A percentile compares a stretch with the other conserved stretches of the same genome.
phyloP scores from a whole-genome alignment of 2,797 vertebrate genomes.

The Spatula clypeata region DNA sequence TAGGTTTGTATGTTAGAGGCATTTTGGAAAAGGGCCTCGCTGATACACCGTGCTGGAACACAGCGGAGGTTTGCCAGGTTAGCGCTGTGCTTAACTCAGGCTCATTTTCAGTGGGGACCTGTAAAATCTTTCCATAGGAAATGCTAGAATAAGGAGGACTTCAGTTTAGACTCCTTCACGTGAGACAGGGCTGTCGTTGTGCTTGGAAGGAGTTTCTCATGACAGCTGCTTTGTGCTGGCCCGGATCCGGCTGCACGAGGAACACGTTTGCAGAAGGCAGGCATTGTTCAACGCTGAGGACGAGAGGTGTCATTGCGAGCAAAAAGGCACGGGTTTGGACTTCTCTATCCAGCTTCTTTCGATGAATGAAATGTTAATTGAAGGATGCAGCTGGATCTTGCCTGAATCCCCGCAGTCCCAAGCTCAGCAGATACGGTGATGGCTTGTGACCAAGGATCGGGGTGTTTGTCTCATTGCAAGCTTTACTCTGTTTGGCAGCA shows the following conservation, averaged over 20 bases:
- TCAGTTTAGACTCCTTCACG: neutral
- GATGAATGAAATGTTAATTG: neutral
- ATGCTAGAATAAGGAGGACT: neutral
- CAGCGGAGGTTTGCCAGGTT: neutral
- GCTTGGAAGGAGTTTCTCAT: neutral
- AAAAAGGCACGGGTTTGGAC: rapidly evolving
- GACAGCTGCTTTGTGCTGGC: neutral
- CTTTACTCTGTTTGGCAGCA: neutral
- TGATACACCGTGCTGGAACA: neutral
- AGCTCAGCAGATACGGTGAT: neutral
- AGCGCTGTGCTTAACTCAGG: neutral
- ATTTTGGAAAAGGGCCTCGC: neutral
- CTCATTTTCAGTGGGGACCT: neutral
- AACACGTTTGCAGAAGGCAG: neutral
- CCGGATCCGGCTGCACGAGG: neutral
- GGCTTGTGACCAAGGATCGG: neutral
- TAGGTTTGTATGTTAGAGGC: neutral
- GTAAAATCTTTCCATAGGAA: conserved; percentile 38
- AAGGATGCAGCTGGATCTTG: neutral
- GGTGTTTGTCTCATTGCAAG: neutral
- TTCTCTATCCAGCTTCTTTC: neutral
- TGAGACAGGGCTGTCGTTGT: neutral
- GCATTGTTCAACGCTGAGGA: neutral
- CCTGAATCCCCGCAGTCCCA: neutral
- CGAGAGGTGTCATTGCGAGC: neutral